Evolutionary conservation across 2,888 invertebrate genomes (phyloP).

Genomic region (Nomada fucata): DNA sequence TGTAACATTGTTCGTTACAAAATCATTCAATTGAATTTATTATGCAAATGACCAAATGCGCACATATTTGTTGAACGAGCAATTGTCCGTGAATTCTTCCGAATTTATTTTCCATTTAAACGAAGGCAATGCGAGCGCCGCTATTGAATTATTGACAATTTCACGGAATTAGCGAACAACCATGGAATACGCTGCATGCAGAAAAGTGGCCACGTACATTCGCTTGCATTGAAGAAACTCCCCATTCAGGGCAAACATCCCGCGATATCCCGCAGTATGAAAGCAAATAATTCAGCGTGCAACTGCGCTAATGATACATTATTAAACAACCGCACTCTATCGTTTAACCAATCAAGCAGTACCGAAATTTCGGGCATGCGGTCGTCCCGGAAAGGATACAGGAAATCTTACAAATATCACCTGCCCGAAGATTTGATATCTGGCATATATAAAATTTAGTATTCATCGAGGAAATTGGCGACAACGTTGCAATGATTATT

Average conservation of each 20-base stretch:
- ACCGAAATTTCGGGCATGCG: background rate
- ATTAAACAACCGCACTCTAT: constrained; percentile 13
- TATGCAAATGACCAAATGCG: background rate
- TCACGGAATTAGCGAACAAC: constrained; percentile 13
- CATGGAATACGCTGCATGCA: constrained; percentile 3
- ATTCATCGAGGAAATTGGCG: too few relatives aligned
- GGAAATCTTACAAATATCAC: too few relatives aligned
- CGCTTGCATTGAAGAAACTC: constrained; percentile 11
- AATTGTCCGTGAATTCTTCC: background rate
- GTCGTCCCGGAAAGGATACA: background rate
- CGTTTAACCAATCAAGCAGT: background rate
- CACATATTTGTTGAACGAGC: background rate
- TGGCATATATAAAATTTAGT: too few relatives aligned
- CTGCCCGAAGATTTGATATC: too few relatives aligned
- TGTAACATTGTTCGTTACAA: background rate
- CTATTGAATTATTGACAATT: constrained; percentile 10
- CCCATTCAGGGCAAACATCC: constrained; percentile 23
- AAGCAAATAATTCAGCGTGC: constrained; percentile 38
- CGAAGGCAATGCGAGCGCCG: background rate
- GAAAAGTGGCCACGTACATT: constrained; percentile 23
- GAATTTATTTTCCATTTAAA: constrained; percentile 20
- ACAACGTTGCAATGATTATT: too few relatives aligned
- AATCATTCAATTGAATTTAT: constrained; percentile 1
- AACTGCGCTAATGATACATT: constrained; percentile 40
- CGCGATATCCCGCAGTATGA: constrained; percentile 32